phyloP scores from a whole-genome alignment of 2,797 vertebrate species.

The Chelmon rostratus region DNA sequence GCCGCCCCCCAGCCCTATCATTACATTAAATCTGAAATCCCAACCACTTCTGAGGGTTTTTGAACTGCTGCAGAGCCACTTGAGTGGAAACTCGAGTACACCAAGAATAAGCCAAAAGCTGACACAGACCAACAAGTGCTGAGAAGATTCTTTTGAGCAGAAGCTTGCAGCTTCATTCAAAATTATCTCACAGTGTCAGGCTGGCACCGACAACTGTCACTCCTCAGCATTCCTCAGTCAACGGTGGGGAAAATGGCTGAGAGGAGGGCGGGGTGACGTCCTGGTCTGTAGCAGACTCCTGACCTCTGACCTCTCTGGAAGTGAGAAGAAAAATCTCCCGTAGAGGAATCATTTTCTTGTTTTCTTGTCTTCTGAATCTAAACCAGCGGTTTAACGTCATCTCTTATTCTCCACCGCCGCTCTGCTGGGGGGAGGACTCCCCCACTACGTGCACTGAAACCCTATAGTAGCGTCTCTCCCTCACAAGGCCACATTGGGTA shows the following conservation, averaged over 20 bases:
- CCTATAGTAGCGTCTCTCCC: background rate
- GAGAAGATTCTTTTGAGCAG: slow-evolving; percentile 46
- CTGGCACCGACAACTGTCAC: slow-evolving; percentile 58
- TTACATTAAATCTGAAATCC: slow-evolving; percentile 10
- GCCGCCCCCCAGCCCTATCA: no score
- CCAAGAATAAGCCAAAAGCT: slow-evolving; percentile 37
- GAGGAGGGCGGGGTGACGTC: background rate
- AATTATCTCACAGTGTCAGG: slow-evolving; percentile 39
- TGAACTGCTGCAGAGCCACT: background rate
- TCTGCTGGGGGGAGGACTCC: background rate
- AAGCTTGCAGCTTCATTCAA: slow-evolving; percentile 22
- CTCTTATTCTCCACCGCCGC: background rate
- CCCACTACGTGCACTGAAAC: slow-evolving; percentile 6
- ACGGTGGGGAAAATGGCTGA: slow-evolving; percentile 3
- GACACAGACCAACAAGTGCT: slow-evolving; percentile 41
- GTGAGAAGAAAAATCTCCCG: slow-evolving; percentile 27
- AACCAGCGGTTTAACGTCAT: slow-evolving; percentile 16
- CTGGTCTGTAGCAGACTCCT: background rate
- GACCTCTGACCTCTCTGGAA: slow-evolving; percentile 40
- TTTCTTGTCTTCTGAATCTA: slow-evolving; percentile 10
- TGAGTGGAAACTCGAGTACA: slow-evolving; percentile 44
- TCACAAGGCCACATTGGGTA: background rate
- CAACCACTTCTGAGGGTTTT: background rate
- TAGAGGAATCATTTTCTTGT: slow-evolving; percentile 12
- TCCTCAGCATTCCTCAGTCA: slow-evolving; percentile 48